Percentiles rank a stretch among this genome's conserved stretches.
phyloP scores from a whole-genome alignment of 2,888 invertebrate species.

The Hirtodrosophila confusa region DNA sequence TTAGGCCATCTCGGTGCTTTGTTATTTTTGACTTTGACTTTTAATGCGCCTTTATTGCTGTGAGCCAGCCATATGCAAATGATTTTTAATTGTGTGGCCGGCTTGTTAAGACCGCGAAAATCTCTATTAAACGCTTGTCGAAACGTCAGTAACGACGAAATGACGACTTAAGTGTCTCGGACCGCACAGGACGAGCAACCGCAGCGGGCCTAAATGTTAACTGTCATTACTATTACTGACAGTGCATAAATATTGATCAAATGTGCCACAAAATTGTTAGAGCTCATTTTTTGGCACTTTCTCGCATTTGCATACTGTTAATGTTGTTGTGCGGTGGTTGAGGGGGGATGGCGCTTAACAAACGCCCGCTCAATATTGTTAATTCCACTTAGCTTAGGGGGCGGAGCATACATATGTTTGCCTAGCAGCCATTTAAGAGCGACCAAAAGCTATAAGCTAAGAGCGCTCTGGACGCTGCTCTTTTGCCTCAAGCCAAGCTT shows the following conservation, averaged over 20 bases:
- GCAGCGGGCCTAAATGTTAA: constrained; percentile 13
- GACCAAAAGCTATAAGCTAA: constrained; percentile 8
- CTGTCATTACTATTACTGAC: background rate
- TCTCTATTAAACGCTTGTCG: constrained; percentile 62
- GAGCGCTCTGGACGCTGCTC: constrained; percentile 20
- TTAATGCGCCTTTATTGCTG: constrained; percentile 53
- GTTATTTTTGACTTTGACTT: constrained; percentile 56
- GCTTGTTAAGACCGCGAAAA: constrained; percentile 61
- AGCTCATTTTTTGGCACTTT: constrained; percentile 69
- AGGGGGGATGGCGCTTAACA: background rate
- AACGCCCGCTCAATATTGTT: constrained; percentile 1
- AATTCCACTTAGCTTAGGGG: constrained; percentile 44
- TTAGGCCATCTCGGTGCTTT: constrained; percentile 74
- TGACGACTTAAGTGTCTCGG: constrained; percentile 48
- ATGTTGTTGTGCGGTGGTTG: background rate
- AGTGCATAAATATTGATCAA: constrained; percentile 47
- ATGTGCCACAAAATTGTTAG: constrained; percentile 27
- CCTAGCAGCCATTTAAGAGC: constrained; percentile 39
- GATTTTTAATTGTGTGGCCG: constrained; percentile 67
- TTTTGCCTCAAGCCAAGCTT: constrained; percentile 11
- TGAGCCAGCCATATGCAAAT: constrained; percentile 62
- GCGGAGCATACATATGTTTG: constrained; percentile 62
- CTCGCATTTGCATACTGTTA: constrained; percentile 29
- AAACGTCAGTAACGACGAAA: constrained; percentile 52
- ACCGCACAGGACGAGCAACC: constrained; percentile 35